These are phyloP conservation scores for Edolisoma coerulescens DNA, from an alignment of 2,113 vertebrate genomes.

Conservation along the genomic window DNA sequence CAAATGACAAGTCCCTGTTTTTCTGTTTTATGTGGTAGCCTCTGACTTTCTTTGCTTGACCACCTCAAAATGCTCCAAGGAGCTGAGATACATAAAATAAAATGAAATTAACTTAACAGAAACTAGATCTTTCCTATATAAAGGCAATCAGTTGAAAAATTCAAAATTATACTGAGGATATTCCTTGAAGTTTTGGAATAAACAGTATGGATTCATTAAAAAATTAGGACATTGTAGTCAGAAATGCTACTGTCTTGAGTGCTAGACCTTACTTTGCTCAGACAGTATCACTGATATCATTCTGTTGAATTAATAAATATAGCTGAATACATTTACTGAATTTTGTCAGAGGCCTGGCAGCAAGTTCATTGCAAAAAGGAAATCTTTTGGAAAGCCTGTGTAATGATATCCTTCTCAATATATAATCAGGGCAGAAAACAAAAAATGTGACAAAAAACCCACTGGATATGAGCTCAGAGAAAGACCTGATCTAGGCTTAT, in stretches of 20 bases:
- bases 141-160: neutral
- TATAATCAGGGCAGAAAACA: neutral
- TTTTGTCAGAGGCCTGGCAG: neutral
- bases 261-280: neutral
- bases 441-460: neutral
- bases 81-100: neutral
- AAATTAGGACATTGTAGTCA: neutral
- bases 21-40: neutral
- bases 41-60: neutral
- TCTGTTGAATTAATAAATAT: neutral
- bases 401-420: neutral
- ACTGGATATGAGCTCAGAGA: neutral
- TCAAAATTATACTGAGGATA: neutral
- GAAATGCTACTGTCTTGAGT: neutral
- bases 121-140: neutral
- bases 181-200: slow-evolving; percentile 1
- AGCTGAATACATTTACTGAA: neutral
- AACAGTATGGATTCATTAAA: neutral
- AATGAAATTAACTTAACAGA: neutral
- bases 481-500: neutral
- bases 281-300: neutral
- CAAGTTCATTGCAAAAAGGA: neutral
- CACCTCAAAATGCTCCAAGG: neutral
- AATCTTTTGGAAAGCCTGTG: neutral
- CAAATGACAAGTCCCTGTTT: neutral